phyloP scores from a whole-genome alignment of 2,113 vertebrate genomes.

The Malurus elegans region DNA sequence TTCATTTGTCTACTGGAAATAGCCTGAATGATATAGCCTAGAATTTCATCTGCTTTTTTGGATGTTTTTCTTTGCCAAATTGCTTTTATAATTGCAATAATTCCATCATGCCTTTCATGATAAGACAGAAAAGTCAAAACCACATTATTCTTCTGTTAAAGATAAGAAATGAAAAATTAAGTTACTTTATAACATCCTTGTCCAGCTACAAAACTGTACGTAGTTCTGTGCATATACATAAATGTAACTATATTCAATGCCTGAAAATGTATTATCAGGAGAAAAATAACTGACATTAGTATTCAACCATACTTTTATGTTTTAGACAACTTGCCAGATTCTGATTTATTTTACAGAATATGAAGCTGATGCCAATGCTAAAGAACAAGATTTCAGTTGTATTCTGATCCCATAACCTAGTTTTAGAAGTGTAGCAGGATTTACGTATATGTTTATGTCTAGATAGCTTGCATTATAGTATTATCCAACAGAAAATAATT shows the following conservation, averaged over 20 bases:
- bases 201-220: not conserved
- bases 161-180: not conserved
- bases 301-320: not conserved
- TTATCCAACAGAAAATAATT: not conserved
- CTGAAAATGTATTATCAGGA: not conserved
- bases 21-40: not conserved
- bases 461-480: not conserved
- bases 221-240: not conserved
- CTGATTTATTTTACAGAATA: not conserved
- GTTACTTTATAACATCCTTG: not conserved
- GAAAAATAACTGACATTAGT: not conserved
- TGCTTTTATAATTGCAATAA: not conserved
- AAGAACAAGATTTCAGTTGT: not conserved
- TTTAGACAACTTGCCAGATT: not conserved
- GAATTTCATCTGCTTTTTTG: not conserved
- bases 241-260: not conserved
- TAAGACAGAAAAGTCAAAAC: not conserved
- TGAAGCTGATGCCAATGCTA: not conserved
- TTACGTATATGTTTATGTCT: not conserved
- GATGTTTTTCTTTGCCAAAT: not conserved
- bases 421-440: not conserved
- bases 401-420: not conserved
- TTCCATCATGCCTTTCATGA: not conserved
- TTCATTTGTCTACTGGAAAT: not conserved
- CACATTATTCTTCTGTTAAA: not conserved